phyloP scores from a whole-genome alignment of 2,888 invertebrate species.

The Chymomyza fuscimana region DNA sequence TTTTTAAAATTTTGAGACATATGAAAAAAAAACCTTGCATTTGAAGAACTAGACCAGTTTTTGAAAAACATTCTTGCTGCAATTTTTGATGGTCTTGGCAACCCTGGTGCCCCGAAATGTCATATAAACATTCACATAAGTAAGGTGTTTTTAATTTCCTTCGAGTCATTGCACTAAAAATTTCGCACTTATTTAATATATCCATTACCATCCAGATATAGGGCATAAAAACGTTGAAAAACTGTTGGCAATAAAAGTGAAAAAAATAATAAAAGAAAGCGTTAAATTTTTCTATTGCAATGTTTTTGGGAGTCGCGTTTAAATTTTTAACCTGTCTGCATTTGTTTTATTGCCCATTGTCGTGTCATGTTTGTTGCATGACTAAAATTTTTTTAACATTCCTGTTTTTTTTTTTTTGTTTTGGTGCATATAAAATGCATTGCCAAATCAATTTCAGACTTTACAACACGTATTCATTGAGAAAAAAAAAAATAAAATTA shows the following conservation, averaged over 20 bases:
- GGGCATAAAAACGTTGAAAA: not conserved
- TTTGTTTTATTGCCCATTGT: constrained; percentile 4
- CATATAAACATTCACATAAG: too few species aligned
- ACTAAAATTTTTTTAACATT: not conserved
- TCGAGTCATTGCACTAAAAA: too few species aligned
- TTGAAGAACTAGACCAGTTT: too few species aligned
- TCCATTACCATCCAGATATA: too few species aligned
- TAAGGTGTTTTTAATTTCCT: too few species aligned
- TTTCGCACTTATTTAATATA: too few species aligned
- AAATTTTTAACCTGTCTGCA: constrained; percentile 11
- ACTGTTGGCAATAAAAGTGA: not conserved
- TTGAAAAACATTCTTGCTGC: too few species aligned
- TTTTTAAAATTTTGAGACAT: too few species aligned
- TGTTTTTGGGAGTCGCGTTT: constrained; percentile 9
- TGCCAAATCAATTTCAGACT: constrained; percentile 2
- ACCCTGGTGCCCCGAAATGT: too few species aligned
- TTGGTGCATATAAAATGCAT: not conserved
- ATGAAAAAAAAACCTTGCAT: too few species aligned
- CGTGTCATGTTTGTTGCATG: constrained; percentile 1
- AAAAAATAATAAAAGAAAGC: not conserved
- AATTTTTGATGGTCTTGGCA: too few species aligned
- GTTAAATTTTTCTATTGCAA: constrained; percentile 19
- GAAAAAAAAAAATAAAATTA: not conserved
- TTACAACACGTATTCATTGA: not conserved
- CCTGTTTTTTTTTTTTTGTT: not conserved